Evolutionary conservation across 2,888 invertebrate species (phyloP), one percentile per base, ranked within the genome.

Genomic region (Hipparchia sbordonii): DNA sequence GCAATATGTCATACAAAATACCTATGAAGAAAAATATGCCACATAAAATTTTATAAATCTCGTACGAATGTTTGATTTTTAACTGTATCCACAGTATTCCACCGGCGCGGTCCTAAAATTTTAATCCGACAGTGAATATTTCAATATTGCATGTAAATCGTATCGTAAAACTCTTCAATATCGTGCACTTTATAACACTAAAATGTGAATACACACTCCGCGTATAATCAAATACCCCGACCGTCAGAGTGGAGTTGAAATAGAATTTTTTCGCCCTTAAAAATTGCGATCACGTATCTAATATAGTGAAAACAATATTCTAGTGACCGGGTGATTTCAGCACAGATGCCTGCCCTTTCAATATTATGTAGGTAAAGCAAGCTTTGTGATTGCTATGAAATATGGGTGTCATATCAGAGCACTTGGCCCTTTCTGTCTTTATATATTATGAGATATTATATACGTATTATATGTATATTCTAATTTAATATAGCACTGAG

Each of bases 251-350:
- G 78, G 83, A 87, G 85, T 87, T 85, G 85, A 91, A 92, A 94
- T 92, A 87, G 91, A 91, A 90, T 93, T 74, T 93, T 92, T 93
- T 92, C 87, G 87, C 90, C 87, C 91, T 93, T 93, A 92, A 94
- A 93, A 94, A 94, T 94, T 89, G 92, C 94, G 92, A 90, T 89
- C 94, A 94, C 94, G 94, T 94, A 89, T 94, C 94, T 94, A 94
- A 94, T 94, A 94, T 93, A 94, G 94, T 94, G 94, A 94, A 94
- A 94, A 94, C 94, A 94, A 94, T 94, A 94, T 94, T 92, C 94
- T 92, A 94, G 94, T 94, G 94, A 94, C 94, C 94, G 93, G 92
- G 89, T 93, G 93, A 93, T 92, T 92, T 87, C 88, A 85, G 89
- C 89, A 87, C 93, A 93, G 91, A 90, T 92, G 92, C 86, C 87